Evolutionary conservation across 2,888 invertebrate genomes (phyloP), one percentile per base, ranked within the genome.

Genomic region (Eupelmus urozonus): DNA sequence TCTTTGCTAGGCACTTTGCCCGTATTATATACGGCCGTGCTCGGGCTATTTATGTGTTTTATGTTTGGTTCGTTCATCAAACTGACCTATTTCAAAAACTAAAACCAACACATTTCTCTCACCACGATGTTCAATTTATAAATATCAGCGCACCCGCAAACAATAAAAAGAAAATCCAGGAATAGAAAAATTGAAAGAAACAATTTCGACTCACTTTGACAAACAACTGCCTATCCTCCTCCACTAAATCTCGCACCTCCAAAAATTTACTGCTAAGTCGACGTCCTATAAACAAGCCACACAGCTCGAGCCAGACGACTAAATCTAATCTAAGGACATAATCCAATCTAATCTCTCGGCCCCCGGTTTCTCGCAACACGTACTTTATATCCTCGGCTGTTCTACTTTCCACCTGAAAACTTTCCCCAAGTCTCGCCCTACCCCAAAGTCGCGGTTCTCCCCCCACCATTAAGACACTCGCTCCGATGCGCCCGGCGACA

Each of bases 241-340:
- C 45, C 13, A 13, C 16, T 45, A 7, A 9, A 13, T 45, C 16
- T 13, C 45, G 13, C 13, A 9, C 13, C 16, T 2, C 4, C 16
- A 7, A 45, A 45, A 7, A 45, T 34, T 34, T 16, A 16, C 45
- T 45, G 45, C 16, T 45, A 45, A 9, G 2, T 16, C 45, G 13
- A 45, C 45, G 16, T 13, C 13, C 16, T 45, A 34, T 34, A 34
- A 5, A 45, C 45, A 16, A 13, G 16, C 16, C 9, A 45, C 16
- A 45, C 16, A 23, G 18, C 16, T 18, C 34, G 16, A 20, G 70
- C 45, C 59, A 20, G 42, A 49, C 70, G 59, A 60, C 45, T 18
- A 70, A 70, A 70, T 70, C 70, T 70, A 70, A 70, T 70, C 70
- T 70, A 9, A 42, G 16, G 18, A 16, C 57, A 59, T 60, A 70